phyloP scores from a whole-genome alignment of 1,140 invertebrate genomes.

The Zaprionus lachaisei region DNA sequence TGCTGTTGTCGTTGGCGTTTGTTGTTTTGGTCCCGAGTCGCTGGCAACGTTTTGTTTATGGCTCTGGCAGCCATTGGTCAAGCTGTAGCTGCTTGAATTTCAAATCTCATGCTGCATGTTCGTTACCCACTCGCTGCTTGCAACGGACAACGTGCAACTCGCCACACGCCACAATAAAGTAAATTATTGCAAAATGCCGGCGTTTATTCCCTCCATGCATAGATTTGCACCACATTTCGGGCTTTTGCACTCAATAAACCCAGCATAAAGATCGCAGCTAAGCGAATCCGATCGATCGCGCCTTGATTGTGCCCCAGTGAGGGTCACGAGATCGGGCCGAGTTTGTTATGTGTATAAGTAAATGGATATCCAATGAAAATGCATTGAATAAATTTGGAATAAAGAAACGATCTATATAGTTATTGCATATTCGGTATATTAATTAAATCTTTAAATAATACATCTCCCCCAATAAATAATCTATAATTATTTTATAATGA shows the following conservation, averaged over 20 bases:
- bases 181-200: slow-evolving; percentile 67
- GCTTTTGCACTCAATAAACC: slow-evolving; percentile 69
- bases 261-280: slow-evolving; percentile 46
- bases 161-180: slow-evolving; percentile 56
- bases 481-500: too few species aligned
- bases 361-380: background rate
- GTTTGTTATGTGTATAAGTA: background rate
- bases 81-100: slow-evolving; percentile 73
- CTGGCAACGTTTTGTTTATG: slow-evolving; percentile 74
- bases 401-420: background rate
- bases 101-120: slow-evolving; percentile 63
- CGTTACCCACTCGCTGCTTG: slow-evolving; percentile 33
- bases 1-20: slow-evolving; percentile 51
- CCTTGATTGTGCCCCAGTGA: slow-evolving; percentile 21
- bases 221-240: slow-evolving; percentile 71
- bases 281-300: slow-evolving; percentile 29
- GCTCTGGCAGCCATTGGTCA: slow-evolving; percentile 74
- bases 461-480: too few species aligned
- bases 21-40: slow-evolving; percentile 43
- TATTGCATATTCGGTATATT: too few species aligned
- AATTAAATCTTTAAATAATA: too few species aligned
- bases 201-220: slow-evolving; percentile 57
- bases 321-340: slow-evolving; percentile 9
- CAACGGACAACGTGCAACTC: slow-evolving; percentile 15
- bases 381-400: background rate